Conservation (phyloP, 1,140 invertebrate species). For the Heliconius melpomene region DNA sequence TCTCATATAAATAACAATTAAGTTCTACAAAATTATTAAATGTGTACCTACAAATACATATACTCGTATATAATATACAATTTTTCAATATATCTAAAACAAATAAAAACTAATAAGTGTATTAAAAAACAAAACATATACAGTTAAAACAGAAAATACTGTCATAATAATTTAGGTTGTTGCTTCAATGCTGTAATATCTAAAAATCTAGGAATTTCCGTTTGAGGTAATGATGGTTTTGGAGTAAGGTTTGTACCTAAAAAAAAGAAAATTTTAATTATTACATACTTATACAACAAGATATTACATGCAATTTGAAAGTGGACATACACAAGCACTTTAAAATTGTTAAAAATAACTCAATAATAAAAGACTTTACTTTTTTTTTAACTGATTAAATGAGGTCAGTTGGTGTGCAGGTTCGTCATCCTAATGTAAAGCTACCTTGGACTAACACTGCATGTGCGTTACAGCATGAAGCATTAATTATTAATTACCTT, state of each 20-base stretch:
- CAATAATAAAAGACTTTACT: too few species aligned
- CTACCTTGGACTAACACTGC: too few species aligned
- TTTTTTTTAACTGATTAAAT: too few species aligned
- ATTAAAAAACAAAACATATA: neutral
- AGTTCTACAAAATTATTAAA: neutral
- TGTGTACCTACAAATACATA: neutral
- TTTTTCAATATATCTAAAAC: neutral
- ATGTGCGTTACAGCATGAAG: too few species aligned
- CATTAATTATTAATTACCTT: slow-evolving; percentile 58
- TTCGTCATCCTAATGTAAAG: too few species aligned
- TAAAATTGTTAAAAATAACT: too few species aligned
- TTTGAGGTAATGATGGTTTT: slow-evolving; percentile 37
- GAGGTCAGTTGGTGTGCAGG: too few species aligned
- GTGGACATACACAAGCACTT: neutral
- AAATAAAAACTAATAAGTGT: neutral
- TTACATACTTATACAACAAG: too few species aligned
- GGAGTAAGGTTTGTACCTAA: slow-evolving; percentile 42
- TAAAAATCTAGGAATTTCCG: slow-evolving; percentile 82
- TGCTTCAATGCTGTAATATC: slow-evolving; percentile 85
- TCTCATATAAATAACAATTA: neutral
- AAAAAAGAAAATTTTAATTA: slow-evolving; percentile 32
- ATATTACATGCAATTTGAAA: too few species aligned
- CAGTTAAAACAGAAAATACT: neutral
- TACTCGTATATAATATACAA: neutral
- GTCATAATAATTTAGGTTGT: slow-evolving; percentile 84